Evolutionary conservation across 2,113 vertebrate genomes (phyloP).

Genomic region (Neodontobutis hainanensis): DNA sequence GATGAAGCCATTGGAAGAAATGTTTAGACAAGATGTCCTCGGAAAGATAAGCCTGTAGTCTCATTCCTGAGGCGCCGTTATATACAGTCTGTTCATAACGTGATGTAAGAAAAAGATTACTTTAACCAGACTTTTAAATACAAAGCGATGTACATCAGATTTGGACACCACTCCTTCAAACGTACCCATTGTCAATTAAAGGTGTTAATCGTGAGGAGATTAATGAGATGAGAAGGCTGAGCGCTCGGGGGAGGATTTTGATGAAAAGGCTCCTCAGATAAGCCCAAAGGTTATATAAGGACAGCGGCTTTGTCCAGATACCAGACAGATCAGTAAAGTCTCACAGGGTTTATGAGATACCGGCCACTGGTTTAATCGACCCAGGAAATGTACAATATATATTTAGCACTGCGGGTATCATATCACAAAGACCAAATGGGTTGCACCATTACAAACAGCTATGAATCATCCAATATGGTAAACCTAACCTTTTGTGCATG

Average conservation of each 20-base stretch:
- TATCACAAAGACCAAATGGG: neutral
- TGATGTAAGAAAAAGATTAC: too few species aligned
- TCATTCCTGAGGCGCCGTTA: too few species aligned
- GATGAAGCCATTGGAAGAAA: conserved; percentile 8
- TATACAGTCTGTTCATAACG: too few species aligned
- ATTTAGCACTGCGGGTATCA: neutral
- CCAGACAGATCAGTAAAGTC: neutral
- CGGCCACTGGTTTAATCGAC: too few species aligned
- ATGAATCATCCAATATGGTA: neutral
- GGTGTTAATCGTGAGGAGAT: conserved; percentile 13
- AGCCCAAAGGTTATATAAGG: conserved; percentile 5
- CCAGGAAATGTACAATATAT: neutral
- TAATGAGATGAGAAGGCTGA: conserved; percentile 10
- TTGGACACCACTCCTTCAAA: too few species aligned
- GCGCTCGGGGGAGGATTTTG: neutral
- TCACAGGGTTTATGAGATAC: neutral
- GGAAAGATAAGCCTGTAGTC: too few species aligned
- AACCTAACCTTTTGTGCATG: too few species aligned
- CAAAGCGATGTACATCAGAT: too few species aligned
- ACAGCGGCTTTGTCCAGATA: neutral
- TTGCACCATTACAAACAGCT: neutral
- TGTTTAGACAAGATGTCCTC: neutral
- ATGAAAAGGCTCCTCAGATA: conserved; percentile 28
- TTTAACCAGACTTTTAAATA: too few species aligned
- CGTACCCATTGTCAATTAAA: conserved; percentile 19